Conservation (phyloP, 2,888 invertebrate genomes). For the Ferrisia virgata region DNA sequence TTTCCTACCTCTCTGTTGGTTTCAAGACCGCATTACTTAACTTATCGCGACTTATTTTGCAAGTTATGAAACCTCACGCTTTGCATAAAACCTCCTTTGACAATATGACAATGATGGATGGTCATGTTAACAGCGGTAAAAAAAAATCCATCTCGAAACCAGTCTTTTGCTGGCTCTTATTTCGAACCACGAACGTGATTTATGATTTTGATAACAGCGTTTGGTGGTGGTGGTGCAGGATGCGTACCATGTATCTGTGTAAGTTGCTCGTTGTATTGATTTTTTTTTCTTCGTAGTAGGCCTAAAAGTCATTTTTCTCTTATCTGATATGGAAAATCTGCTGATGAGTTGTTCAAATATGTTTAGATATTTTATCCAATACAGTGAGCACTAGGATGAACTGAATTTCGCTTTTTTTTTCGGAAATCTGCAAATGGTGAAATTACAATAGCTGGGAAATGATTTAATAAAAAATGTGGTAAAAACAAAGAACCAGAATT, state of each 20-base stretch:
- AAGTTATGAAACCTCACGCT: constrained; percentile 43
- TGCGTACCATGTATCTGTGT: too few species aligned
- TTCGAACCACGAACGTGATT: constrained; percentile 4
- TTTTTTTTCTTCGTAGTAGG: too few species aligned
- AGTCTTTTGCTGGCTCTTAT: neutral
- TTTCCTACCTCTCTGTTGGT: neutral
- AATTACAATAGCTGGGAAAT: too few species aligned
- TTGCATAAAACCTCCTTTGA: constrained; percentile 39
- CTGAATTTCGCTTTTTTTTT: too few species aligned
- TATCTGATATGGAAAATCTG: too few species aligned
- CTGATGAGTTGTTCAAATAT: too few species aligned
- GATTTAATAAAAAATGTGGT: too few species aligned
- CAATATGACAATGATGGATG: constrained; percentile 44
- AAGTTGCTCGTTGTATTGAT: neutral
- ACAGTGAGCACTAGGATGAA: too few species aligned
- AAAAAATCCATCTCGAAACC: constrained; percentile 14
- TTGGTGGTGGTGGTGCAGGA: neutral
- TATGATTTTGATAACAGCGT: constrained; percentile 16
- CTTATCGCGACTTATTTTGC: constrained; percentile 44
- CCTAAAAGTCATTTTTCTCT: too few species aligned
- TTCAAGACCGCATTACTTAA: constrained; percentile 35
- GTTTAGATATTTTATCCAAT: too few species aligned
- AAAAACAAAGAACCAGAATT: too few species aligned
- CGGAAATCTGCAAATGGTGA: too few species aligned
- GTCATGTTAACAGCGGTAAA: constrained; percentile 28